phyloP scores from a whole-genome alignment of 2,113 vertebrate species.

The Nothoprocta perdicaria region DNA sequence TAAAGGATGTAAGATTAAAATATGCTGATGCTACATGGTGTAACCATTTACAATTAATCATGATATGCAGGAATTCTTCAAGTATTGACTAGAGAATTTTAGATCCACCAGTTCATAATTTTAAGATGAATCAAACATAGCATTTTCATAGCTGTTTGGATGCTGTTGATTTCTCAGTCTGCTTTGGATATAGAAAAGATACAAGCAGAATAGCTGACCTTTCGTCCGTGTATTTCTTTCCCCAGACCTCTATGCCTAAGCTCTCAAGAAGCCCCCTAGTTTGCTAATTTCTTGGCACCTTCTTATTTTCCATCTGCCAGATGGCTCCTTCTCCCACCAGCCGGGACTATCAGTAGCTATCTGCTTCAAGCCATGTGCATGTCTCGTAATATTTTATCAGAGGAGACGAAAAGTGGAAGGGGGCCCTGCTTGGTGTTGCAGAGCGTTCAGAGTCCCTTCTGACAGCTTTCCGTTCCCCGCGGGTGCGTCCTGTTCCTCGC shows the following conservation, averaged over 20 bases:
- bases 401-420: constrained; percentile 24
- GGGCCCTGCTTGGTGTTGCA: constrained; percentile 18
- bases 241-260: constrained; percentile 31
- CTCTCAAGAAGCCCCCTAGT: neutral
- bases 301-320: constrained; percentile 50
- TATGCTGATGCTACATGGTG: neutral
- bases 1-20: constrained; percentile 11
- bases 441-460: neutral
- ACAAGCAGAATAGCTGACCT: constrained; percentile 15
- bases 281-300: constrained; percentile 40
- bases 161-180: neutral
- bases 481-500: neutral
- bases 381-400: constrained; percentile 41
- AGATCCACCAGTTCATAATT: neutral
- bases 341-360: constrained; percentile 56
- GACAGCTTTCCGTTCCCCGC: neutral
- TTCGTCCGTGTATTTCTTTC: constrained; percentile 44
- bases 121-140: neutral
- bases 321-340: constrained; percentile 57
- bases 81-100: neutral
- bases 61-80: neutral
- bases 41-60: constrained; percentile 7
- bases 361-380: constrained; percentile 25
- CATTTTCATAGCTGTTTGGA: neutral
- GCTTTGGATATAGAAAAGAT: neutral